These are phyloP conservation scores for Epinotia bilunana DNA, from an alignment of 2,888 invertebrate species.

Conservation along the genomic window DNA sequence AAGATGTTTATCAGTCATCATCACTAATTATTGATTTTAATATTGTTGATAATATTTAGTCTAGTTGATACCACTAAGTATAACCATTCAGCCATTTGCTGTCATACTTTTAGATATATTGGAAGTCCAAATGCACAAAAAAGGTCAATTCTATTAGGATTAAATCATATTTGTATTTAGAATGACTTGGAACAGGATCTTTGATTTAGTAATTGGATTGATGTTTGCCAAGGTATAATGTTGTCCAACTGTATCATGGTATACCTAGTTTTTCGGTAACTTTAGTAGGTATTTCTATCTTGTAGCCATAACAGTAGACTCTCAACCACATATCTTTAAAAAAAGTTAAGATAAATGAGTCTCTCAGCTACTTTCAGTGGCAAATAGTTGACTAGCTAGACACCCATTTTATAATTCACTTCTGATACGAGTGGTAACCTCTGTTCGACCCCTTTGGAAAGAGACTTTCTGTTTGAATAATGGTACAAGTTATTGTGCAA, in stretches of 20 bases:
- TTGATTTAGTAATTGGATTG: not conserved
- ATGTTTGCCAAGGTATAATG: not conserved
- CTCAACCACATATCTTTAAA: not conserved
- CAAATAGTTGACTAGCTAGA: no score
- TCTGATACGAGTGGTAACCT: no score
- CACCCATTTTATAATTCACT: no score
- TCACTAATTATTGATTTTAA: constrained; percentile 27
- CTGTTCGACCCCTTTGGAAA: no score
- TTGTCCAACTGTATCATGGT: not conserved
- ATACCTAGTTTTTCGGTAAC: not conserved
- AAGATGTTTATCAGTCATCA: constrained; percentile 36
- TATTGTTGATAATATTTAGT: constrained; percentile 29
- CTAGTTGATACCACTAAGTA: constrained; percentile 37
- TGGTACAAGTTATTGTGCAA: no score
- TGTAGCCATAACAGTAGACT: not conserved
- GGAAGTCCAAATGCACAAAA: not conserved
- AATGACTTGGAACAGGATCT: not conserved
- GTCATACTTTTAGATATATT: constrained; percentile 1
- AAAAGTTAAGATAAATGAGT: no score
- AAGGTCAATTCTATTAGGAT: constrained; percentile 7
- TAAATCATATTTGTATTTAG: not conserved
- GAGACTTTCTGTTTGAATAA: no score
- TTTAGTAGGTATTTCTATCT: not conserved
- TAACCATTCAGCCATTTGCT: constrained; percentile 2
- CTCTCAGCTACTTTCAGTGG: no score